Evolutionary conservation across 1,140 invertebrate species (phyloP).

Genomic region (Colletes latitarsis): DNA sequence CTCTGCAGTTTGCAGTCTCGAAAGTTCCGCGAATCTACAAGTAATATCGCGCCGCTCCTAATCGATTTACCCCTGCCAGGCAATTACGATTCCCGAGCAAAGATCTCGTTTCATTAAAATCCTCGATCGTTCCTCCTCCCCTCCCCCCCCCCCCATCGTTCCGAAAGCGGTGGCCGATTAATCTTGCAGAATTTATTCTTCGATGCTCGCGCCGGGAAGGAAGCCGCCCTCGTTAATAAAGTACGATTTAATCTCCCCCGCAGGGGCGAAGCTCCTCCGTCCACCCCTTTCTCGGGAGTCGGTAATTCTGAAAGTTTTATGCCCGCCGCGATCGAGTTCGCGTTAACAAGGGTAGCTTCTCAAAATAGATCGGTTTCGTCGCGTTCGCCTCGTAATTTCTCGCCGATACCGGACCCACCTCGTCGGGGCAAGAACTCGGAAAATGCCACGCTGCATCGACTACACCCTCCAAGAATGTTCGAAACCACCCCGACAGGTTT

Average conservation of each 20-base stretch:
- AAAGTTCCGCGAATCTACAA: not conserved
- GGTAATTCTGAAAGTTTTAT: conserved; percentile 13
- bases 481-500: too few relatives aligned
- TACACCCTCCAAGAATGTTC: too few relatives aligned
- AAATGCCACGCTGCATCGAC: not conserved
- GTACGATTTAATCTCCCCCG: conserved; percentile 16
- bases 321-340: not conserved
- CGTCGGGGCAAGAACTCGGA: conserved; percentile 12
- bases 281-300: too few relatives aligned
- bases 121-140: not conserved
- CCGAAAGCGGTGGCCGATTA: not conserved
- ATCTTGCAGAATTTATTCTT: conserved; percentile 27
- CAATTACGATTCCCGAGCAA: not conserved
- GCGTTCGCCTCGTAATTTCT: conserved; percentile 9
- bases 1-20: not conserved
- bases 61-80: not conserved
- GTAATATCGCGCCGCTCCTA: not conserved
- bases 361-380: not conserved
- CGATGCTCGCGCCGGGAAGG: not conserved
- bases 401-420: not conserved
- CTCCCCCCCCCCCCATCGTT: too few relatives aligned
- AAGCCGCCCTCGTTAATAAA: conserved; percentile 1
- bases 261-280: not conserved
- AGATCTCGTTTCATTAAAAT: conserved; percentile 7
- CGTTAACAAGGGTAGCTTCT: not conserved